Evolutionary conservation across 2,797 vertebrate species (phyloP).

Genomic region (Erithacus rubecula): DNA sequence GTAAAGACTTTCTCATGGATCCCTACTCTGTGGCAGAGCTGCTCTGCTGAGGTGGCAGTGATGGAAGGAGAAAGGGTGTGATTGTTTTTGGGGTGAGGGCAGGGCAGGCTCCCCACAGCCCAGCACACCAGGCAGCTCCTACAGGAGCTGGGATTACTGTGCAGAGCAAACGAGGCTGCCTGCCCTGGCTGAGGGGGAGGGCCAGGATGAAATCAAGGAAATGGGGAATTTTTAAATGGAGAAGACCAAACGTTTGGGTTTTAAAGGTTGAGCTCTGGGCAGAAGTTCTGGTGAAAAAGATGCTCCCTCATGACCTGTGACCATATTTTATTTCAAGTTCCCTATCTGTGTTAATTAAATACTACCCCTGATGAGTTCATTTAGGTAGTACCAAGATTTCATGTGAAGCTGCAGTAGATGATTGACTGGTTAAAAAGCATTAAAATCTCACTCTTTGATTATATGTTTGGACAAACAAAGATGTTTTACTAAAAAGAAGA

Average conservation of each 20-base stretch:
- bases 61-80: background rate
- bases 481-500: conserved; percentile 15
- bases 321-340: conserved; percentile 36
- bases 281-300: background rate
- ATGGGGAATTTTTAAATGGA: background rate
- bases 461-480: background rate
- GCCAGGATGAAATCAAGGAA: background rate
- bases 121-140: background rate
- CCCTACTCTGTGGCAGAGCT: background rate
- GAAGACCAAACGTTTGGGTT: background rate
- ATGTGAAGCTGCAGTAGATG: conserved; percentile 24
- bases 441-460: conserved; percentile 16
- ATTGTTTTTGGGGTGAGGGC: background rate
- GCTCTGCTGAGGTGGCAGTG: background rate
- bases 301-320: conserved; percentile 25
- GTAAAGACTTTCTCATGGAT: background rate
- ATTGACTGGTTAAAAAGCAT: conserved; percentile 42
- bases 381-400: conserved; percentile 19
- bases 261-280: background rate
- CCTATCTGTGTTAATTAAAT: conserved; percentile 50
- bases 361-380: conserved; percentile 28
- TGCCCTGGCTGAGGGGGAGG: fast-evolving
- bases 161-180: background rate
- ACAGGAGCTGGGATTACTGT: fast-evolving
- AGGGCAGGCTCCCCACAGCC: background rate